phyloP scores from a whole-genome alignment of 2,797 vertebrate genomes.

The Poecilia wingei region DNA sequence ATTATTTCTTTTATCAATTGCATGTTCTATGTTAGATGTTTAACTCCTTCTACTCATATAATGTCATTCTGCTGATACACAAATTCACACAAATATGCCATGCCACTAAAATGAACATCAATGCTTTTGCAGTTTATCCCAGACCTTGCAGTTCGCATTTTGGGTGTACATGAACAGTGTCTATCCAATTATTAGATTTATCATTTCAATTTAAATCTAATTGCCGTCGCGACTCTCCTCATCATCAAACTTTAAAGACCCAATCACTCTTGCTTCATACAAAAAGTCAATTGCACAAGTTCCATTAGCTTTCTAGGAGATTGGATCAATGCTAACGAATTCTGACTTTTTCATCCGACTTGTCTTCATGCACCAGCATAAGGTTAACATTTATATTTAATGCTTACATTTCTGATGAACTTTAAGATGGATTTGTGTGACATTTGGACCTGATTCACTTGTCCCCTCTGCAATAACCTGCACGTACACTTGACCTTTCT shows the following conservation, averaged over 20 bases:
- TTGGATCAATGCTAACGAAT: conserved; percentile 9
- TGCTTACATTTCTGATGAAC: conserved; percentile 1
- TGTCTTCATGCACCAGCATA: background rate
- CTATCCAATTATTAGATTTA: background rate
- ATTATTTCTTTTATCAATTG: background rate
- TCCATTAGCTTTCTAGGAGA: background rate
- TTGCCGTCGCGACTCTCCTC: background rate
- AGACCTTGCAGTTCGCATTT: background rate
- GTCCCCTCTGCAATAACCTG: background rate
- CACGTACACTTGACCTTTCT: conserved; percentile 4
- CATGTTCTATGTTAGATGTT: background rate
- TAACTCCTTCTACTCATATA: background rate
- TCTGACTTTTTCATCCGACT: conserved; percentile 8
- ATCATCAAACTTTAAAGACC: background rate
- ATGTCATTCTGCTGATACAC: background rate
- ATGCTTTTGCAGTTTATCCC: background rate
- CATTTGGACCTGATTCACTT: conserved; percentile 2
- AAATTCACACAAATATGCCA: background rate
- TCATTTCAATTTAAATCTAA: background rate
- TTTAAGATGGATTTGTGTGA: conserved; percentile 17
- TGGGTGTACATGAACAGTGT: background rate
- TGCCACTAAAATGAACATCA: background rate
- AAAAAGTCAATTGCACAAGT: background rate
- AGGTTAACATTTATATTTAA: conserved; percentile 20
- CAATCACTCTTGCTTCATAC: background rate